Conservation (phyloP, 2,113 vertebrate species). For the Indicator indicator region DNA sequence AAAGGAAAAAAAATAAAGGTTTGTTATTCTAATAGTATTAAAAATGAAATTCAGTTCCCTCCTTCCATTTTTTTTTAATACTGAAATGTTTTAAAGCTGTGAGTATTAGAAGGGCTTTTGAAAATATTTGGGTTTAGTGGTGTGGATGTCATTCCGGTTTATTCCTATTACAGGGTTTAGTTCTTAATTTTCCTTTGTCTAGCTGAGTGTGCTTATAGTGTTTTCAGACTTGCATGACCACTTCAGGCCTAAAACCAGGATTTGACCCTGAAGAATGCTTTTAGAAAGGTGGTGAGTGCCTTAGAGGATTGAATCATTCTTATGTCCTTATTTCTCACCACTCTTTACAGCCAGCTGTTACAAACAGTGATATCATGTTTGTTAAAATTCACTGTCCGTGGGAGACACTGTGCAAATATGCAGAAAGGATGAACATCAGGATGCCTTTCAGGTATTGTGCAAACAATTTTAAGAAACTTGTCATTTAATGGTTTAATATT, state of each 20-base stretch:
- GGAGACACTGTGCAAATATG: slow-evolving; percentile 97
- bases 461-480: neutral
- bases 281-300: no score
- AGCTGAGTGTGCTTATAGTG: no score
- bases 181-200: no score
- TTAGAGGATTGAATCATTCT: no score
- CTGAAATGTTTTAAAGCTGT: neutral
- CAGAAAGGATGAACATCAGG: slow-evolving; percentile 97
- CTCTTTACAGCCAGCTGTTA: slow-evolving; percentile 87
- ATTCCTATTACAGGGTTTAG: no score
- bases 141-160: neutral
- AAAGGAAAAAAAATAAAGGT: neutral
- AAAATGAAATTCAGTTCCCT: neutral
- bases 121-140: neutral
- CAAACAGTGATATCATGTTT: slow-evolving; percentile 96
- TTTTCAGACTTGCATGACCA: no score
- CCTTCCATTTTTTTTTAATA: neutral
- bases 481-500: neutral
- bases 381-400: slow-evolving; percentile 96
- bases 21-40: neutral
- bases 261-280: no score
- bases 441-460: slow-evolving; percentile 95
- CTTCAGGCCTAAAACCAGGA: no score
- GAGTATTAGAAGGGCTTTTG: neutral
- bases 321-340: no score